Conservation (phyloP, 2,797 vertebrate genomes). For the Geotrypetes seraphini region DNA sequence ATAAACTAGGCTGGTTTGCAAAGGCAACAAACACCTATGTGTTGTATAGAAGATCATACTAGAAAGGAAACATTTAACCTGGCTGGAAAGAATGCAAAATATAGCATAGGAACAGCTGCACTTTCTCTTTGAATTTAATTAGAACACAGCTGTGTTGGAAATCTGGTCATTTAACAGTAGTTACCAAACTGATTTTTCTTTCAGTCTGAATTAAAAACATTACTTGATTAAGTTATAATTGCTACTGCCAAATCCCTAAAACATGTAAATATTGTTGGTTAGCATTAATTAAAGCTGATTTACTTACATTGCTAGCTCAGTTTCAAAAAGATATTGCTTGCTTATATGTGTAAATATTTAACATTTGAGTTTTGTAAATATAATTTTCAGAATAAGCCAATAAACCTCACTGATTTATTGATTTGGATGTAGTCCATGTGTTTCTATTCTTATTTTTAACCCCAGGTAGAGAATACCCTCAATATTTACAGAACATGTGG, state of each 20-base stretch:
- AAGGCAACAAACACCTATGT: too few relatives aligned
- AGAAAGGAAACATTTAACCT: not conserved
- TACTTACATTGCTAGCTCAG: not conserved
- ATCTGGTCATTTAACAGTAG: slow-evolving; percentile 7
- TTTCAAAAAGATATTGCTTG: not conserved
- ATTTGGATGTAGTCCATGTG: too few relatives aligned
- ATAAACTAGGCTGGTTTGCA: not conserved
- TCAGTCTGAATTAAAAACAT: not conserved
- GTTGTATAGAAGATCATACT: slow-evolving; percentile 3
- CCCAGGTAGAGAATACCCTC: too few relatives aligned
- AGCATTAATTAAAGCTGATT: not conserved
- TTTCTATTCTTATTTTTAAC: too few relatives aligned
- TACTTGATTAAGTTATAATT: slow-evolving; percentile 2
- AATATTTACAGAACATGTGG: too few relatives aligned
- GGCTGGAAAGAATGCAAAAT: slow-evolving; percentile 1
- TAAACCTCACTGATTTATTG: not conserved
- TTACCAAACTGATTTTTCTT: not conserved
- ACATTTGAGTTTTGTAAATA: not conserved
- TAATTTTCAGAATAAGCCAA: not conserved
- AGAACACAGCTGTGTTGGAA: slow-evolving; percentile 12
- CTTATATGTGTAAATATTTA: slow-evolving; percentile 1
- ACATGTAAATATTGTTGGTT: not conserved
- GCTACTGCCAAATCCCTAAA: not conserved
- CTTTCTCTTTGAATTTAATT: slow-evolving; percentile 1
- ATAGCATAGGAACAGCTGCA: slow-evolving; percentile 1